These are phyloP conservation scores for Poeciliopsis presidionis DNA, from an alignment of 2,797 vertebrate species.

Conservation along the genomic window DNA sequence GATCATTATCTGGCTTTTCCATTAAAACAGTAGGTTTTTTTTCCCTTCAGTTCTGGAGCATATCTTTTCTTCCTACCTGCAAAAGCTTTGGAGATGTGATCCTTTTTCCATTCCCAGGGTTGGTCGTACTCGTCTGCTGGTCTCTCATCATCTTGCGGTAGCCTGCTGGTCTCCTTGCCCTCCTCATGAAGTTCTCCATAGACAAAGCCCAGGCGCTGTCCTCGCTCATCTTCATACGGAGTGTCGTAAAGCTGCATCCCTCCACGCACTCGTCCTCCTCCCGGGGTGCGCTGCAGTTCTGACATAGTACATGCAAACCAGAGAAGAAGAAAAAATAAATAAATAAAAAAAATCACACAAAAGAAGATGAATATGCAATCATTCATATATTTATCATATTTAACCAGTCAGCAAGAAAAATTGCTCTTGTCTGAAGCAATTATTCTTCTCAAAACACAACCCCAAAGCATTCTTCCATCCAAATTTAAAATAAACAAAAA, in stretches of 20 bases:
- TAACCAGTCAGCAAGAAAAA: constrained; percentile 9
- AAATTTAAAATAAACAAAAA: constrained; percentile 46
- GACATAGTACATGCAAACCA: constrained; percentile 21
- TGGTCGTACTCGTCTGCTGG: constrained; percentile 94
- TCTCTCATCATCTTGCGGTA: constrained; percentile 90
- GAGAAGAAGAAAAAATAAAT: neutral
- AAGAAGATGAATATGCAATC: neutral
- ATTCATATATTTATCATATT: neutral
- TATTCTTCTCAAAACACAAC: constrained; percentile 19
- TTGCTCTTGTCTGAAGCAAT: constrained; percentile 4
- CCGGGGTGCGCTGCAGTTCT: constrained; percentile 79
- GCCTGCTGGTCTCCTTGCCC: constrained; percentile 82
- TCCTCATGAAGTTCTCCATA: constrained; percentile 69
- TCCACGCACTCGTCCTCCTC: constrained; percentile 56
- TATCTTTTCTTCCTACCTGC: constrained; percentile 80
- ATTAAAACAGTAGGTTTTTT: neutral
- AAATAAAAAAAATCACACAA: neutral
- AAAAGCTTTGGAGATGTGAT: constrained; percentile 92
- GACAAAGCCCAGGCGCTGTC: constrained; percentile 34
- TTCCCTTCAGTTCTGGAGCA: neutral
- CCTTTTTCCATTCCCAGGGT: constrained; percentile 97
- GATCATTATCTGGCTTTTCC: neutral
- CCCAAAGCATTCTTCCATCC: constrained; percentile 40
- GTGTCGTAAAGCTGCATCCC: constrained; percentile 91
- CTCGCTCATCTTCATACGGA: constrained; percentile 86